phyloP scores from a whole-genome alignment of 2,888 invertebrate genomes.

The Lepidonotus clava region DNA sequence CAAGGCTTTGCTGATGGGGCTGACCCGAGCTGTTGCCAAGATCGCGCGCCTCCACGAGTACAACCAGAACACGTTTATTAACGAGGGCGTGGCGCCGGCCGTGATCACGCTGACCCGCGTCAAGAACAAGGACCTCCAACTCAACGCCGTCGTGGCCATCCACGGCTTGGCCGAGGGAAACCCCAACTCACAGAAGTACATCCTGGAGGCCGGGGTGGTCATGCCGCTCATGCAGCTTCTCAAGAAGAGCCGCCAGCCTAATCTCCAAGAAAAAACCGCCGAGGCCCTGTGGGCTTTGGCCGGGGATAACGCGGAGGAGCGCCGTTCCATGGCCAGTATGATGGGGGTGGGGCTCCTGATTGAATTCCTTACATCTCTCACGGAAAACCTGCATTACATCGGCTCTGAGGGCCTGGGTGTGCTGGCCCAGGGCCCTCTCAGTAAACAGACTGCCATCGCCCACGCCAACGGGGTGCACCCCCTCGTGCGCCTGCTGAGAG shows the following conservation, averaged over 20 bases:
- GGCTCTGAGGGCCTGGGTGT: conserved; percentile 79
- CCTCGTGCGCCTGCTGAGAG: conserved; percentile 74
- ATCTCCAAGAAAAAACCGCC: conserved; percentile 74
- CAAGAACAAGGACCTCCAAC: conserved; percentile 74
- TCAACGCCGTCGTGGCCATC: conserved; percentile 77
- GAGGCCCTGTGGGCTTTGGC: conserved; percentile 78
- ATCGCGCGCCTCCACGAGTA: conserved; percentile 67
- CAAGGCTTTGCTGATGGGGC: conserved; percentile 71
- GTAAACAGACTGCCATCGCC: conserved; percentile 74
- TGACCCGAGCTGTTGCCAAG: conserved; percentile 72
- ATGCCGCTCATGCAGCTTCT: conserved; percentile 76
- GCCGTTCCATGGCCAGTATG: conserved; percentile 74
- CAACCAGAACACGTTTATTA: conserved; percentile 76
- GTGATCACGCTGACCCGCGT: conserved; percentile 71
- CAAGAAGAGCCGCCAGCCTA: conserved; percentile 65
- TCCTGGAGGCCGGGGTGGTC: conserved; percentile 74
- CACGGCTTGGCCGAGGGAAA: conserved; percentile 75
- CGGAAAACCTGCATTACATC: conserved; percentile 77
- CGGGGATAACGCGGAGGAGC: conserved; percentile 74
- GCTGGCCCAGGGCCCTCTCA: conserved; percentile 76
- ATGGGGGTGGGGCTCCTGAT: conserved; percentile 77
- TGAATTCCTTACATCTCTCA: conserved; percentile 76
- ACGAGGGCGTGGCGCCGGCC: conserved; percentile 72
- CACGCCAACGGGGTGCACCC: conserved; percentile 75
- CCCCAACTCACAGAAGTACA: conserved; percentile 71